These are phyloP conservation scores for Diglossa cyanea DNA, from an alignment of 2,797 vertebrate genomes.

Conservation along the genomic window DNA sequence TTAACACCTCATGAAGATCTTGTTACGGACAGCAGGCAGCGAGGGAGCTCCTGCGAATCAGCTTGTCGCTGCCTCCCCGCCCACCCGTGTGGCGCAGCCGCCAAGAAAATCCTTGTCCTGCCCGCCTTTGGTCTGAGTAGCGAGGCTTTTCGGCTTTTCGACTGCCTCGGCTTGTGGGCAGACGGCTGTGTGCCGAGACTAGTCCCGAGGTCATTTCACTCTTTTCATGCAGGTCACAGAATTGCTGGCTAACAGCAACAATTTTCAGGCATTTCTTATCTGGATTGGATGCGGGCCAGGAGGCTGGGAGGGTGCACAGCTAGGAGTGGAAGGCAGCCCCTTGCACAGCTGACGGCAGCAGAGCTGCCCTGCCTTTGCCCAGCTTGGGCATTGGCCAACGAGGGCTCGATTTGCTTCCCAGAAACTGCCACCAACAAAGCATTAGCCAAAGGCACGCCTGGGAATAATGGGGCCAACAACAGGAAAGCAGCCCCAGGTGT, in stretches of 20 bases:
- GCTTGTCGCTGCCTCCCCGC: neutral
- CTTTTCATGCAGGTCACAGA: neutral
- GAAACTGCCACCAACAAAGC: neutral
- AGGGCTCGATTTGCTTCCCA: neutral
- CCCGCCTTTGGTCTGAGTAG: neutral
- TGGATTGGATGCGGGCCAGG: neutral
- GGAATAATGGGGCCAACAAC: neutral
- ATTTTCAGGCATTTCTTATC: constrained; percentile 13
- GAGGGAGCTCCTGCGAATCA: accelerated
- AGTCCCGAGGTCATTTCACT: neutral
- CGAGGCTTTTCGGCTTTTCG: accelerated
- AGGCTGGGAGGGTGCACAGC: neutral
- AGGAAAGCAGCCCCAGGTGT: neutral
- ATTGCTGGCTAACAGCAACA: neutral
- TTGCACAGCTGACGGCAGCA: neutral
- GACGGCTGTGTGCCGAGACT: neutral
- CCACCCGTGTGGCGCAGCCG: neutral
- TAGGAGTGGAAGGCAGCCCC: neutral
- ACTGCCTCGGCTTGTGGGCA: neutral
- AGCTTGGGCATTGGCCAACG: neutral
- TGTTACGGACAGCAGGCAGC: neutral
- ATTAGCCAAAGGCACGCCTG: neutral
- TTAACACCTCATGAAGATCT: neutral
- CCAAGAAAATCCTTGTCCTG: neutral
- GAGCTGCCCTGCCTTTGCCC: neutral